A percentile compares a stretch with the other conserved stretches of the same genome.
phyloP scores from a whole-genome alignment of 2,888 invertebrate genomes.

The Pristionchus fissidentatus region DNA sequence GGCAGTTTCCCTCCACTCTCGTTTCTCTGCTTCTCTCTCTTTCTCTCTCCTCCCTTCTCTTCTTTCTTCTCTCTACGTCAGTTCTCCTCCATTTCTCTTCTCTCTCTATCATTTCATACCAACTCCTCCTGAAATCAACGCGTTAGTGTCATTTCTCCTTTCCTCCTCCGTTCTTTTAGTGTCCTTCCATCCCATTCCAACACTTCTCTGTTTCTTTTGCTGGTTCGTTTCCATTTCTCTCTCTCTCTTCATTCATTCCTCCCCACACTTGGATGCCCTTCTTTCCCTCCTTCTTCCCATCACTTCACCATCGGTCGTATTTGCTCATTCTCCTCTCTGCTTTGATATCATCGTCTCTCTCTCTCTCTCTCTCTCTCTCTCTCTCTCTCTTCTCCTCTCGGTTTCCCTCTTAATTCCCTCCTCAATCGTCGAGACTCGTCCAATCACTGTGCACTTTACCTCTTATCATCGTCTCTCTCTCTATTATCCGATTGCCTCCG shows the following conservation, averaged over 20 bases:
- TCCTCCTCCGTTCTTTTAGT: conserved; percentile 9
- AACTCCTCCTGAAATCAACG: conserved; percentile 10
- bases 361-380: background rate
- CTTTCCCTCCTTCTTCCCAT: conserved; percentile 4
- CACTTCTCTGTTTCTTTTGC: background rate
- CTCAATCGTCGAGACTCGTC: background rate
- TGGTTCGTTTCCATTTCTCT: background rate
- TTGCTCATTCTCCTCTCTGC: conserved; percentile 38
- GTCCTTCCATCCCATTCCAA: too few species aligned
- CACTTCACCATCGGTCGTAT: conserved; percentile 16
- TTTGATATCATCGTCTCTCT: conserved; percentile 40
- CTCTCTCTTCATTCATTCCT: background rate
- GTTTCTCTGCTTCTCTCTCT: background rate
- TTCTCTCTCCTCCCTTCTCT: background rate
- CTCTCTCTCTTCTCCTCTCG: conserved; percentile 13
- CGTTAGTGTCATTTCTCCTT: conserved; percentile 27
- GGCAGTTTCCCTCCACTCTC: background rate
- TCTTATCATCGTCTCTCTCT: conserved; percentile 8
- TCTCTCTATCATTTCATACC: background rate
- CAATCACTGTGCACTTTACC: conserved; percentile 14
- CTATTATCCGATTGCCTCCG: background rate
- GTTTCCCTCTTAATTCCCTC: conserved; percentile 37
- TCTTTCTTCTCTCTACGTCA: conserved; percentile 24
- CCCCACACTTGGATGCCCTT: conserved; percentile 18
- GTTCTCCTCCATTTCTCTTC: background rate